Conservation (phyloP, 92 coral and sea anemone genomes). For the Paragorgia papillata region DNA sequence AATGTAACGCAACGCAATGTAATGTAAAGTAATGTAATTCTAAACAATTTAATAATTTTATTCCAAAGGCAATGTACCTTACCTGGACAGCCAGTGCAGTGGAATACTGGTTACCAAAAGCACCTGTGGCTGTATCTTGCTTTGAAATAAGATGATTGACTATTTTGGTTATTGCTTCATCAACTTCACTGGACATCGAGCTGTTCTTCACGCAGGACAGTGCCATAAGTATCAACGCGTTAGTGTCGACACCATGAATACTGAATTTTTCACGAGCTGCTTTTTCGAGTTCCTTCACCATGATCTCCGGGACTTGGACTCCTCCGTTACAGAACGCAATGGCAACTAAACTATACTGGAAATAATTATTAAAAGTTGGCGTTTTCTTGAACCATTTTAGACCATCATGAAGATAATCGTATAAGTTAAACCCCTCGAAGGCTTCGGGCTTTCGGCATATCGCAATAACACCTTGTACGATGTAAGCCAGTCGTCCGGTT, state of each 20-base stretch:
- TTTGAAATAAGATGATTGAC: background rate
- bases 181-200: background rate
- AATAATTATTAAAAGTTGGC: slow-evolving; percentile 60
- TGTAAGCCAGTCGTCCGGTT: slow-evolving; percentile 3
- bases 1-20: too few relatives aligned
- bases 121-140: slow-evolving; percentile 41
- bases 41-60: too few relatives aligned
- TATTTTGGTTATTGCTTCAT: background rate
- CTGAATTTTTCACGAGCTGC: slow-evolving; percentile 1
- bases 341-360: slow-evolving; percentile 65
- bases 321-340: slow-evolving; percentile 77
- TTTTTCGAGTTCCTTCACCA: slow-evolving; percentile 1
- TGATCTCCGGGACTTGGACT: slow-evolving; percentile 13
- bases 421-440: slow-evolving; percentile 53
- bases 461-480: slow-evolving; percentile 57
- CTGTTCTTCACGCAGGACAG: slow-evolving; percentile 52
- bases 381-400: slow-evolving; percentile 45
- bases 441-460: slow-evolving; percentile 63
- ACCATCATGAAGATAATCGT: slow-evolving; percentile 48
- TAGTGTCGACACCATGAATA: slow-evolving; percentile 49
- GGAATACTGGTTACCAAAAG: slow-evolving; percentile 69
- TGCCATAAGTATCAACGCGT: slow-evolving; percentile 65
- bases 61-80: too few relatives aligned
- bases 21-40: too few relatives aligned
- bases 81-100: slow-evolving; percentile 63